phyloP scores from a whole-genome alignment of 2,888 invertebrate species.

The Cactoblastis cactorum region DNA sequence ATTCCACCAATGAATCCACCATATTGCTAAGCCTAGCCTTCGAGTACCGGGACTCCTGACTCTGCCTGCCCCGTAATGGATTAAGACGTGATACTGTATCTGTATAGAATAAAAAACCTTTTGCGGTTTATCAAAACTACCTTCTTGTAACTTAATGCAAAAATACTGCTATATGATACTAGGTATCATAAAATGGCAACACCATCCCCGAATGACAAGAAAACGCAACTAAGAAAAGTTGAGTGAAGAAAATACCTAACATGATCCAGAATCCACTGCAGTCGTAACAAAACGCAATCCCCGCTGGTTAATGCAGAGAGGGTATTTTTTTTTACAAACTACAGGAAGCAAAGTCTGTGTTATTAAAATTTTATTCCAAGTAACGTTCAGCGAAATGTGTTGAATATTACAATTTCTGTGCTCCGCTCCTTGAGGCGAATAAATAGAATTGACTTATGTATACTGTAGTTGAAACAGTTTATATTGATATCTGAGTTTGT shows the following conservation, averaged over 20 bases:
- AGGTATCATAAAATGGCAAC: neutral
- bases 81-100: no score
- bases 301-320: neutral
- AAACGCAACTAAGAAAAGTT: neutral
- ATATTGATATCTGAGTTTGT: no score
- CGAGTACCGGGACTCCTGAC: no score
- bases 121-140: neutral
- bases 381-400: slow-evolving; percentile 18
- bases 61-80: no score
- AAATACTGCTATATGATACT: neutral
- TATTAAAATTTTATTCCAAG: slow-evolving; percentile 24
- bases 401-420: slow-evolving; percentile 22
- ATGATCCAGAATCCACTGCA: slow-evolving; percentile 5
- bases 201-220: neutral
- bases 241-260: neutral
- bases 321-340: slow-evolving; percentile 6
- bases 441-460: neutral
- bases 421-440: slow-evolving; percentile 15
- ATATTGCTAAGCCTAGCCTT: no score
- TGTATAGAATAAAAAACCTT: no score
- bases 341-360: slow-evolving; percentile 15
- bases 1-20: no score
- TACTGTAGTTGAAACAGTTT: neutral
- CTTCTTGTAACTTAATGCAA: neutral
- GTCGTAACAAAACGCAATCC: neutral